Evolutionary conservation across 2,113 vertebrate genomes (phyloP), one percentile per base, ranked within the genome.

Genomic region (Pangasianodon gigas): DNA sequence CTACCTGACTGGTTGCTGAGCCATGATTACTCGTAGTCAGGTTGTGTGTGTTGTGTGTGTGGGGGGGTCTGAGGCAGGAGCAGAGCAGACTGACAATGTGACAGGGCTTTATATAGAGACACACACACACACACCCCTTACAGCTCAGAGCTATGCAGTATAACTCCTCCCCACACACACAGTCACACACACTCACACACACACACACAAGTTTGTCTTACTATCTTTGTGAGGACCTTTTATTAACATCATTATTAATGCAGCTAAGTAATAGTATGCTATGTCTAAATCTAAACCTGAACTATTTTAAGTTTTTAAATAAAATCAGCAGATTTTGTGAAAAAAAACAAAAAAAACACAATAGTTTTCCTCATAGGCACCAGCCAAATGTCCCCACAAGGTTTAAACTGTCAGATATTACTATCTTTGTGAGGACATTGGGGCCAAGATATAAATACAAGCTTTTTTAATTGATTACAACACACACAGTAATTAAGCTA

Each of bases 1-100:
- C 29, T 96, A 96, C 96, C 96, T 96, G 74, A 97, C 96, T 87
- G 95, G 95, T 86, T 97, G 96, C 86, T 96, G 95, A 90, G 95
- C 90, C 96, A 97, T 97, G 89, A 92, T 21, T 44, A 60, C 52
- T 60, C 0, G 56, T 84, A 0, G 56, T 84, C 13, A 19, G 82
- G 77, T 29, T 48, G 54, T 48, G 51, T 86, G 85, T 58, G 71
- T 75, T 54, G 87, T 90, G 86, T 54, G 85, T 85, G 46, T 41
- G 84, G 79, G 88, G 85, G 92, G 92, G 94, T 92, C 89, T 81
- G 88, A 91, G 92, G 92, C 90, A 93, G 93, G 91, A 93, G 93
- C 92, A 93, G 92, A 93, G 75, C 91, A 87, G 37, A 54, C 48
- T 48, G 54, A 16, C 19, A 32, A 52, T 37, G 84, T 26, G 65